Conservation (phyloP, 2,113 vertebrate species). For the Odocoileus hemionus region DNA sequence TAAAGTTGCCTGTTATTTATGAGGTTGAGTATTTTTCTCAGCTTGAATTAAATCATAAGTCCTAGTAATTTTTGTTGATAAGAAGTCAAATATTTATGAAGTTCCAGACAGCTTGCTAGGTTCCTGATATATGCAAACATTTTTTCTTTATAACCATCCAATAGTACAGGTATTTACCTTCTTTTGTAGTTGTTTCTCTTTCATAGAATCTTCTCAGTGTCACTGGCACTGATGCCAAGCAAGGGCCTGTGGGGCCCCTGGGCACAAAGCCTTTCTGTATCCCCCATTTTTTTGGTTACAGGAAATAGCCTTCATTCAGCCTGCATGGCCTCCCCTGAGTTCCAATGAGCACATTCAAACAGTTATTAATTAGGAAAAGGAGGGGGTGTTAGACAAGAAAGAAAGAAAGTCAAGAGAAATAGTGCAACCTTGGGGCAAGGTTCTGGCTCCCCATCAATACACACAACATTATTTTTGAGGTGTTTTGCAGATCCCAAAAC, state of each 20-base stretch:
- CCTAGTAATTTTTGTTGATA: constrained; percentile 24
- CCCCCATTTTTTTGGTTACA: neutral
- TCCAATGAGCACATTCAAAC: neutral
- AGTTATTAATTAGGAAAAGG: neutral
- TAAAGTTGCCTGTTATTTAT: neutral
- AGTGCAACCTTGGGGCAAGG: neutral
- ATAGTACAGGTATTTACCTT: neutral
- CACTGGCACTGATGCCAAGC: neutral
- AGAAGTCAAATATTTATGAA: constrained; percentile 2
- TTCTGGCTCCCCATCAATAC: neutral
- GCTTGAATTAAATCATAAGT: constrained; percentile 49
- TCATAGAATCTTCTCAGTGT: neutral
- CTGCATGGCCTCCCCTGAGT: neutral
- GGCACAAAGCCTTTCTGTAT: neutral
- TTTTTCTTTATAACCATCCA: neutral
- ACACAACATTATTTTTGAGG: neutral
- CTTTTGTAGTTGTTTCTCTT: neutral
- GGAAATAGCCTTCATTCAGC: neutral
- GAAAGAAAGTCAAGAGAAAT: neutral
- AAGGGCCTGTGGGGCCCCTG: neutral
- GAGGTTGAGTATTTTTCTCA: constrained; percentile 41
- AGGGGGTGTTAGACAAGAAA: neutral
- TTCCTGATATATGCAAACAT: neutral
- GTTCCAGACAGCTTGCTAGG: neutral
- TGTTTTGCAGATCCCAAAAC: neutral